Percentiles rank a stretch among this genome's conserved stretches.
Conservation (phyloP, 2,113 vertebrate species). For the Hipposideros armiger region DNA sequence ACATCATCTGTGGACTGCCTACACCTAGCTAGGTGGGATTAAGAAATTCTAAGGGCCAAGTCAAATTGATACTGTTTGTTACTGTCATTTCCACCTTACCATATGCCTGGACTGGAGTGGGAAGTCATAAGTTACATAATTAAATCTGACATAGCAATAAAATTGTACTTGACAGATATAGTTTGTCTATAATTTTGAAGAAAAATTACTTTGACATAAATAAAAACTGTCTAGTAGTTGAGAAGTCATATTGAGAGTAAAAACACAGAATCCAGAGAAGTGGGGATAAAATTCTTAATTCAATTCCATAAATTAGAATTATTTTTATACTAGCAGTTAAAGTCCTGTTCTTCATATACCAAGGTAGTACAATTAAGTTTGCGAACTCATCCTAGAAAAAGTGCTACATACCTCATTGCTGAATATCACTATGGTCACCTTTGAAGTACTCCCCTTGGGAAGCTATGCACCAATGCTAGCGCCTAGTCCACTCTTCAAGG, state of each 20-base stretch:
- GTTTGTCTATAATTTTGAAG: neutral
- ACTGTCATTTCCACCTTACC: neutral
- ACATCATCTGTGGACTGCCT: neutral
- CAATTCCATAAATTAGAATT: neutral
- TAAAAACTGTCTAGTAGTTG: neutral
- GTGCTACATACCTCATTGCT: too few relatives aligned
- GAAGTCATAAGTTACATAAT: neutral
- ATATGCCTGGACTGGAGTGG: neutral
- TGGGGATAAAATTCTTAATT: neutral
- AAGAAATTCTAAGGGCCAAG: neutral
- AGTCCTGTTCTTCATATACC: neutral
- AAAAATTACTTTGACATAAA: neutral
- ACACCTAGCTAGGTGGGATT: accelerated
- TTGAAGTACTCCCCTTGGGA: too few relatives aligned
- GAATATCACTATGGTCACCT: too few relatives aligned
- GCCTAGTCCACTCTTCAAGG: too few relatives aligned
- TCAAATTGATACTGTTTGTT: neutral
- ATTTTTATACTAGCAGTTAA: slow-evolving; percentile 6
- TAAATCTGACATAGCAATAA: neutral
- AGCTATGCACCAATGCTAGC: too few relatives aligned
- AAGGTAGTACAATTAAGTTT: too few relatives aligned
- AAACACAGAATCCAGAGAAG: neutral
- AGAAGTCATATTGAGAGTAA: neutral
- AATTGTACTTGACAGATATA: neutral
- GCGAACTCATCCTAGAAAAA: too few relatives aligned